These are phyloP conservation scores for Gymnocheta viridis DNA, from an alignment of 2,888 invertebrate species.

Conservation along the genomic window DNA sequence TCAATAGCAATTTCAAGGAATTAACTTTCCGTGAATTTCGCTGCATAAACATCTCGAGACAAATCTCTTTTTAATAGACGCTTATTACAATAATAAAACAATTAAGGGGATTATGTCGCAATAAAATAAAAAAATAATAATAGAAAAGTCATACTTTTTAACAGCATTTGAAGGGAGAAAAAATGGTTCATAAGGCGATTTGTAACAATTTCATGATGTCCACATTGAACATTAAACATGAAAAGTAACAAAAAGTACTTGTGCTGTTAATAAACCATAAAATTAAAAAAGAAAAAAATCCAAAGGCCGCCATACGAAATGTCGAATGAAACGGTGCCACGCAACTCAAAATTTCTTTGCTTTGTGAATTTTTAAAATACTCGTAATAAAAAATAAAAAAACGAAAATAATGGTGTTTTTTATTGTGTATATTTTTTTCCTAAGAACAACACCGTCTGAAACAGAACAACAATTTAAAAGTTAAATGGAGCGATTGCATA, in stretches of 20 bases:
- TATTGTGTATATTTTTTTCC: background rate
- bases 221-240: constrained; percentile 75
- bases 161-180: background rate
- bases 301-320: constrained; percentile 2
- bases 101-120: constrained; percentile 76
- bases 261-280: constrained; percentile 72
- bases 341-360: background rate
- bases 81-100: constrained; percentile 69
- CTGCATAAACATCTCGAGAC: constrained; percentile 13
- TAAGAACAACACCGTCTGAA: constrained; percentile 25
- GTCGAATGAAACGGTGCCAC: background rate
- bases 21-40: background rate
- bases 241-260: constrained; percentile 37
- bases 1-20: background rate
- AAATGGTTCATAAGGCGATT: constrained; percentile 77
- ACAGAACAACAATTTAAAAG: constrained; percentile 65
- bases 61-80: constrained; percentile 49
- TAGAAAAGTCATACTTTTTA: background rate
- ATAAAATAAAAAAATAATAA: constrained; percentile 73
- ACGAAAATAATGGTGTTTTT: background rate
- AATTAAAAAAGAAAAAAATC: constrained; percentile 52
- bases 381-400: background rate
- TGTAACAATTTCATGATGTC: constrained; percentile 74
- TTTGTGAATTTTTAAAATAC: background rate
- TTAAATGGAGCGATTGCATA: constrained; percentile 63